Percentiles rank a stretch among this genome's conserved stretches.
Conservation (phyloP, 2,888 invertebrate species). For the Galeruca laticollis region DNA sequence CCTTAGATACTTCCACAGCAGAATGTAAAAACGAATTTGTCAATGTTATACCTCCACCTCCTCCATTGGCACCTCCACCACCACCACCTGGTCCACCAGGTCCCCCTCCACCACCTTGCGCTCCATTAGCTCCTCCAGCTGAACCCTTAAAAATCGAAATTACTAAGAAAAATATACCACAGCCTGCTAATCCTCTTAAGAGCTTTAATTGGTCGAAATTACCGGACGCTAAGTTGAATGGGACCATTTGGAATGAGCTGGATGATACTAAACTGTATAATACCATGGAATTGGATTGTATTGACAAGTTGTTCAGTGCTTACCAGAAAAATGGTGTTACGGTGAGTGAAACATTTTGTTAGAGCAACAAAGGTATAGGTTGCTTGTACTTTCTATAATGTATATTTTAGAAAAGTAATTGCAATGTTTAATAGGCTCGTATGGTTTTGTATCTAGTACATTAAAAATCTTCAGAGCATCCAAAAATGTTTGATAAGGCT, state of each 20-base stretch:
- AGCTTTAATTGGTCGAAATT: constrained; percentile 98
- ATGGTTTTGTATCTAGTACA: no score
- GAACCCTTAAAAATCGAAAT: constrained; percentile 71
- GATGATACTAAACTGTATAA: constrained; percentile 94
- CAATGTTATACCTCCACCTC: constrained; percentile 62
- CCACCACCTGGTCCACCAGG: constrained; percentile 72
- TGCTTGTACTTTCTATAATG: not conserved
- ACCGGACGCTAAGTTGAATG: constrained; percentile 89
- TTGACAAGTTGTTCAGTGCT: constrained; percentile 94
- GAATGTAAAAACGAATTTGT: constrained; percentile 54
- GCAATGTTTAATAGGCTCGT: no score
- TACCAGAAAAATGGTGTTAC: constrained; percentile 93
- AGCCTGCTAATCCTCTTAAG: constrained; percentile 91
- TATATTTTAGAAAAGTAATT: no score
- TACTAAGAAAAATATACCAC: constrained; percentile 89
- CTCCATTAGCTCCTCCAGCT: constrained; percentile 73
- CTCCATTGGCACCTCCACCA: constrained; percentile 66
- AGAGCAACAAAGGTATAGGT: not conserved
- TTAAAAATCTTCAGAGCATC: no score
- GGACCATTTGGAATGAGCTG: constrained; percentile 95
- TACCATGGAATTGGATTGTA: constrained; percentile 89
- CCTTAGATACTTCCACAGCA: constrained; percentile 50
- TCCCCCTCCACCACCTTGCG: constrained; percentile 73
- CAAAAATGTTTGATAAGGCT: no score
- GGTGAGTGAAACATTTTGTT: constrained; percentile 65